Conservation (phyloP, 2,888 invertebrate genomes). For the Onchidella celtica region DNA sequence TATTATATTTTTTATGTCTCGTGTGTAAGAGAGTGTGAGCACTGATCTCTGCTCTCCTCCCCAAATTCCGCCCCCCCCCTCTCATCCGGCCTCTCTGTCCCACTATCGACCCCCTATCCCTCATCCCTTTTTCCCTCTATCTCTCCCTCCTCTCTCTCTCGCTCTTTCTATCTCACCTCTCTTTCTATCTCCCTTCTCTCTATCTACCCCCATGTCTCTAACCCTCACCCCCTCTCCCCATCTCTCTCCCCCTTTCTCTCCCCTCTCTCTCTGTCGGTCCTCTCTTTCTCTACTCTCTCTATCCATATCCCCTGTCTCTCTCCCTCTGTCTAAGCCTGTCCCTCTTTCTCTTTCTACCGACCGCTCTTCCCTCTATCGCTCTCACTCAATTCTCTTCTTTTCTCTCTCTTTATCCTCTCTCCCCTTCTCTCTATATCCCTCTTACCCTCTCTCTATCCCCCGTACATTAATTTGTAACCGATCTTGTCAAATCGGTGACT, state of each 20-base stretch:
- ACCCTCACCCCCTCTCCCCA: too few relatives aligned
- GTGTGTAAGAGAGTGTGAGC: too few relatives aligned
- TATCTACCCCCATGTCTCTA: conserved; percentile 1
- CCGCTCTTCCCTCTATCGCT: too few relatives aligned
- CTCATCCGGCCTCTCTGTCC: too few relatives aligned
- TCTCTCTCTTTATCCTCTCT: background rate
- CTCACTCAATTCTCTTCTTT: background rate
- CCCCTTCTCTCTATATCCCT: conserved; percentile 31
- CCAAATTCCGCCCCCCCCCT: too few relatives aligned
- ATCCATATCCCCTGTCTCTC: background rate
- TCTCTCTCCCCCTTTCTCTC: background rate
- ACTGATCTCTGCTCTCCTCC: too few relatives aligned
- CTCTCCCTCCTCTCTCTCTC: background rate
- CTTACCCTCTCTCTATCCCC: conserved; percentile 11
- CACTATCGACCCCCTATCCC: too few relatives aligned
- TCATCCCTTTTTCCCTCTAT: background rate
- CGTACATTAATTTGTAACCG: too few relatives aligned
- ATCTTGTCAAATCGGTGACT: too few relatives aligned
- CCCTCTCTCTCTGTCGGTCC: background rate
- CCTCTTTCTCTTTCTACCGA: background rate
- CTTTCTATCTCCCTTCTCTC: conserved; percentile 1
- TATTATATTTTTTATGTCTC: too few relatives aligned
- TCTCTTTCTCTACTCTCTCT: background rate
- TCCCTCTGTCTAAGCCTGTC: background rate
- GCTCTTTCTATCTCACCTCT: background rate